phyloP scores from a whole-genome alignment of 2,888 invertebrate species.

The Anticlea derivata region DNA sequence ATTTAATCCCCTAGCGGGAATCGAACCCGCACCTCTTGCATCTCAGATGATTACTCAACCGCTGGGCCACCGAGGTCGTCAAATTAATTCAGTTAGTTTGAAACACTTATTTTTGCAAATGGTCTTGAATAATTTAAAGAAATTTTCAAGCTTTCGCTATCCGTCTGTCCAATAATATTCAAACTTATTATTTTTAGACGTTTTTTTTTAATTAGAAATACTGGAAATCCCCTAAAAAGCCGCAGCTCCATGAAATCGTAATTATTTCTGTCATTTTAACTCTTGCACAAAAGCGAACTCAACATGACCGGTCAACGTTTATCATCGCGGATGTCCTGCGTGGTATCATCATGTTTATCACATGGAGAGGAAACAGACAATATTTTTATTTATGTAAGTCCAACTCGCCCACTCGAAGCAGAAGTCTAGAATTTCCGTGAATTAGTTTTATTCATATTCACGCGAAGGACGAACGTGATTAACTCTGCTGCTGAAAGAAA shows the following conservation, averaged over 20 bases:
- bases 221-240: constrained; percentile 2
- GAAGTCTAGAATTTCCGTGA: constrained; percentile 63
- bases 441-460: constrained; percentile 51
- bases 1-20: no score
- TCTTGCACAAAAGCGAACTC: constrained; percentile 24
- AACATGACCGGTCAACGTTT: constrained; percentile 63
- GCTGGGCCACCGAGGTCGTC: no score
- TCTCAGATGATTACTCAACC: no score
- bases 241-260: constrained; percentile 9
- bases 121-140: no score
- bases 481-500: constrained; percentile 5
- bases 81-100: no score
- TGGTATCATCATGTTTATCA: constrained; percentile 62
- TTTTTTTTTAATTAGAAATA: not conserved
- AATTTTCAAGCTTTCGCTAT: no score
- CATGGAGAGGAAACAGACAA: constrained; percentile 71
- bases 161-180: no score
- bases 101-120: no score
- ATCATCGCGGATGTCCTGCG: constrained; percentile 77
- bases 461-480: constrained; percentile 52
- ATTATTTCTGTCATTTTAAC: constrained; percentile 14
- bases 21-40: no score
- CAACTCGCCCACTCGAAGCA: constrained; percentile 55
- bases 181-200: no score
- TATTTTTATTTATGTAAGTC: constrained; percentile 72